phyloP scores from a whole-genome alignment of 2,797 vertebrate genomes.

The Atherinosoma microstoma region DNA sequence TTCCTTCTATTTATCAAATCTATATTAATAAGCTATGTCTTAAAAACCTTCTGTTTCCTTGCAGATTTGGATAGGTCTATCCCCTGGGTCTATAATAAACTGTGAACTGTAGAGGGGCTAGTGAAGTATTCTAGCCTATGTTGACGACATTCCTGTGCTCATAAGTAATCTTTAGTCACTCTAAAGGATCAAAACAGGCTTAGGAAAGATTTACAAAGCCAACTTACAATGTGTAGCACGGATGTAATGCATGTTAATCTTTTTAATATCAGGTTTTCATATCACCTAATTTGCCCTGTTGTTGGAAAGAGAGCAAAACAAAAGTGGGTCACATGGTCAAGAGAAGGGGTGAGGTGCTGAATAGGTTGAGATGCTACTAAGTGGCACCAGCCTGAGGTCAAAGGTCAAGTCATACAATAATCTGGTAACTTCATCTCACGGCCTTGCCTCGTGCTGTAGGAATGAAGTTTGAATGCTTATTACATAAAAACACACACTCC shows the following conservation, averaged over 20 bases:
- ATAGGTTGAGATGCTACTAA: conserved; percentile 45
- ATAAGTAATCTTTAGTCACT: conserved; percentile 46
- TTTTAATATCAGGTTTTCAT: background rate
- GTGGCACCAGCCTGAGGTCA: conserved; percentile 58
- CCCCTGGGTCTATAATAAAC: background rate
- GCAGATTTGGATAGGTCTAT: background rate
- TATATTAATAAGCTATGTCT: background rate
- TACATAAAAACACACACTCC: conserved; percentile 28
- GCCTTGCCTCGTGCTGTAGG: conserved; percentile 31
- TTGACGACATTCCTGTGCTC: conserved; percentile 54
- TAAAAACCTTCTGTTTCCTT: conserved; percentile 7
- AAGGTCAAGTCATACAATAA: conserved; percentile 39
- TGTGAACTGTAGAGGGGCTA: background rate
- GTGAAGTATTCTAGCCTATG: conserved; percentile 2
- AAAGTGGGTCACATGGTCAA: conserved; percentile 29
- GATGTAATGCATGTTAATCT: background rate
- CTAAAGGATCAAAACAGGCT: conserved; percentile 48
- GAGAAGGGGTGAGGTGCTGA: background rate
- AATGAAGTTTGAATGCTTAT: conserved; percentile 35
- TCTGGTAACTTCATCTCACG: conserved; percentile 40
- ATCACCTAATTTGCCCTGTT: conserved; percentile 23
- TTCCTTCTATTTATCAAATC: background rate
- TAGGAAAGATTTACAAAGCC: conserved; percentile 11
- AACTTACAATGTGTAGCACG: background rate
- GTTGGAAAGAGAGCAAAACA: background rate